Evolutionary conservation across 2,888 invertebrate genomes (phyloP), one percentile per base, ranked within the genome.

Genomic region (Epinotia brunnichana): DNA sequence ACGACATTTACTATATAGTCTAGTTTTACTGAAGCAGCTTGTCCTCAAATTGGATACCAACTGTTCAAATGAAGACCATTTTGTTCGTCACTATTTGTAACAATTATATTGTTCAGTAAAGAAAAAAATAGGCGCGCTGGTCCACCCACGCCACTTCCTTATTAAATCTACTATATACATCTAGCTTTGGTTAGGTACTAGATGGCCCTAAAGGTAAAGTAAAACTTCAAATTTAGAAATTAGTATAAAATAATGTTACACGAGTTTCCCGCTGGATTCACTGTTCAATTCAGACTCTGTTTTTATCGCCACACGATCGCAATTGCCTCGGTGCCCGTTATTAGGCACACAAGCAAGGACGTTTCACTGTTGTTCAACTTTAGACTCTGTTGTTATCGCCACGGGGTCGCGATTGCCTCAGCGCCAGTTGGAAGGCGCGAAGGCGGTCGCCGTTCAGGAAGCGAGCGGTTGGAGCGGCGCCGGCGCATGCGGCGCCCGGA

Each of bases 391-490:
- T 29, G 24, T 59, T 17, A 53, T 59, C 54, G 51, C 21, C 24
- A 5, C 73, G 74, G 73, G 72, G 69, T 79, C 63, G 59, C 29
- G 56, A 59, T 72, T 78, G 91, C 91, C 92, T 92, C 75, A 91
- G 82, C 92, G 91, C 93, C 93, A 92, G 66, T 75, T 77, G 44
- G 83, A 74, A 24, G 92, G 92, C 92, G 90, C 89, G 81, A 92
- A 93, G 92, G 93, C 92, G 71, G 90, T 83, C 69, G 90, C 81
- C 75, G 88, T 90, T 93, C 93, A 93, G 87, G 92, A 92, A 5
- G 92, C 89, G 51, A 92, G 81, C 0, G 92, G 89, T 79, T 92
- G 93, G 29, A 92, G 80, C 2, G 91, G 89, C 0, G 84, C 77
- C 73, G 85, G 78, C 80, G 83, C 83, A 82, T 88, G 87, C 35